Conservation (phyloP, 2,888 invertebrate species). For the Polia nebulosa region DNA sequence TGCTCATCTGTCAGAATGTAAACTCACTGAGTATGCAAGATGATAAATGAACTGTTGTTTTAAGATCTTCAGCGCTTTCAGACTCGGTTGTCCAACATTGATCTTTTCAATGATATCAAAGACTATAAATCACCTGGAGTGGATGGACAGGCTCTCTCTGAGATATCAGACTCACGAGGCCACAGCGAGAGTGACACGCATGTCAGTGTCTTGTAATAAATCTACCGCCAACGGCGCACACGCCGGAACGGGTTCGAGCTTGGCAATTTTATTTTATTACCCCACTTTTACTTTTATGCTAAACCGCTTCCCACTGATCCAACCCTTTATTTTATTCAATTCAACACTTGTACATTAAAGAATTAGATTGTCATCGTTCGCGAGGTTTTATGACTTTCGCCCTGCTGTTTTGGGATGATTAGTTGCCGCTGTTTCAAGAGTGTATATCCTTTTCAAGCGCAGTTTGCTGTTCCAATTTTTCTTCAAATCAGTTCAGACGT, state of each 20-base stretch:
- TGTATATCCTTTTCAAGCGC: not conserved
- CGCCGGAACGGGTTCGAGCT: conserved; percentile 76
- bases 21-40: not conserved
- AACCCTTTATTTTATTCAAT: conserved; percentile 50
- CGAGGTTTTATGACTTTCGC: conserved; percentile 19
- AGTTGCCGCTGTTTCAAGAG: not conserved
- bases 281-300: conserved; percentile 85
- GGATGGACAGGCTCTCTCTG: conserved; percentile 57
- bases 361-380: conserved; percentile 13
- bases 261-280: conserved; percentile 83
- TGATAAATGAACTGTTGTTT: not conserved
- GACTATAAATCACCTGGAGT: conserved; percentile 39
- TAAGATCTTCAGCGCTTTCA: not conserved
- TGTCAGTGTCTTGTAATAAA: conserved; percentile 76
- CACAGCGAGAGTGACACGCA: conserved; percentile 72
- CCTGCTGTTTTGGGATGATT: conserved; percentile 9
- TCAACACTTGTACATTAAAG: conserved; percentile 14
- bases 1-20: not conserved
- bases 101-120: conserved; percentile 11
- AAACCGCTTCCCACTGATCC: conserved; percentile 66
- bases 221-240: conserved; percentile 71
- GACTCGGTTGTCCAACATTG: not conserved
- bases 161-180: conserved; percentile 47
- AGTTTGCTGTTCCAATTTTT: not conserved
- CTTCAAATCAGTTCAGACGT: not conserved